phyloP scores from a whole-genome alignment of 1,140 invertebrate species.

The Aphelenchoides fujianensis region DNA sequence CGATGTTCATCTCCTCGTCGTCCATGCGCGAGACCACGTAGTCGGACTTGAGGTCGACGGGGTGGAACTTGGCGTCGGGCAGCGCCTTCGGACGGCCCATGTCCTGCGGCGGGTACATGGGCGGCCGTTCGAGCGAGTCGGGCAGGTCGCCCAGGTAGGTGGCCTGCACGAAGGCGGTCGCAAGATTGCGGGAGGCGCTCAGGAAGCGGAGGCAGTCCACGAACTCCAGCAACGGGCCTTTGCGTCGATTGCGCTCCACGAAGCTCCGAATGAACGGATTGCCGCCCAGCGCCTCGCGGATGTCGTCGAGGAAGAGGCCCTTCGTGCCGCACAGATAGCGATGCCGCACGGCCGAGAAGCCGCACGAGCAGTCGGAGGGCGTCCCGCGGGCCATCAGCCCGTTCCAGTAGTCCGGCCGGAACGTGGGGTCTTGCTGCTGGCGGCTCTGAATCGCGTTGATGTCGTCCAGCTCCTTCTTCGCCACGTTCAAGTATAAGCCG shows the following conservation, averaged over 20 bases:
- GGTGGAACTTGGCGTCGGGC: not conserved
- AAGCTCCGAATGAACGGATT: not conserved
- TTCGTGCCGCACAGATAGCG: slow-evolving; percentile 37
- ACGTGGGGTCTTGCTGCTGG: slow-evolving; percentile 28
- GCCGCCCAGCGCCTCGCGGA: slow-evolving; percentile 32
- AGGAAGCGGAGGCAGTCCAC: not conserved
- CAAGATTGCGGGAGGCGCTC: not conserved
- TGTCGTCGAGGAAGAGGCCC: slow-evolving; percentile 48
- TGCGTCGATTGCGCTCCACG: not conserved
- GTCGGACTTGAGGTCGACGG: slow-evolving; percentile 8
- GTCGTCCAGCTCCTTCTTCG: slow-evolving; percentile 26
- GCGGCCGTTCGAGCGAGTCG: slow-evolving; percentile 12
- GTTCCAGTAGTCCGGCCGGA: not conserved
- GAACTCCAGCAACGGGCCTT: not conserved
- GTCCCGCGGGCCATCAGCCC: not conserved
- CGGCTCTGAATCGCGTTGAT: slow-evolving; percentile 23
- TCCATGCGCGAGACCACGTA: slow-evolving; percentile 37
- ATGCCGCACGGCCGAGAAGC: slow-evolving; percentile 51
- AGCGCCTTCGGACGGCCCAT: not conserved
- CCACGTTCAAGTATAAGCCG: slow-evolving; percentile 38
- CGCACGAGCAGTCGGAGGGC: slow-evolving; percentile 1
- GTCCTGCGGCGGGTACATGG: not conserved
- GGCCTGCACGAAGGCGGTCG: not conserved
- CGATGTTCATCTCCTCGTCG: slow-evolving; percentile 21
- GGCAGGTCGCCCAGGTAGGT: slow-evolving; percentile 15